phyloP scores from a whole-genome alignment of 1,140 invertebrate species.

The Cydia strobilella region DNA sequence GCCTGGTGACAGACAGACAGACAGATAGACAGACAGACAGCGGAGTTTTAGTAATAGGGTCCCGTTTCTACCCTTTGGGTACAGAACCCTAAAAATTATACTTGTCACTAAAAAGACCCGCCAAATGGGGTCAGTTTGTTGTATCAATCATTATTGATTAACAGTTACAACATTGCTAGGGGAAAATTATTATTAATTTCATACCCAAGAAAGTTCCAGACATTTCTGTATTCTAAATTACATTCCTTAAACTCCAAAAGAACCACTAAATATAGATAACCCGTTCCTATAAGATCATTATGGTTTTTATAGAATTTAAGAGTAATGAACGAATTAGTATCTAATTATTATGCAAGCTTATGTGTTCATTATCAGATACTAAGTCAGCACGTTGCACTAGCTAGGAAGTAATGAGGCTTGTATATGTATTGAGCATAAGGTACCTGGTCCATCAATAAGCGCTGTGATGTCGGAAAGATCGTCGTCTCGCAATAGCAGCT shows the following conservation, averaged over 20 bases:
- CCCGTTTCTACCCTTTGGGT: too few relatives aligned
- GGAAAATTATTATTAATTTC: not conserved
- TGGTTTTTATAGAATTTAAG: not conserved
- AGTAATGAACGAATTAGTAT: not conserved
- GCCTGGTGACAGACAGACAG: too few relatives aligned
- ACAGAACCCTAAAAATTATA: too few relatives aligned
- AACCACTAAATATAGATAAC: not conserved
- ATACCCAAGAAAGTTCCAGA: not conserved
- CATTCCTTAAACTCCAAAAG: not conserved
- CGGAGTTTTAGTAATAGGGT: too few relatives aligned
- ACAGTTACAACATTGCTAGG: not conserved
- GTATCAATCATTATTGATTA: not conserved
- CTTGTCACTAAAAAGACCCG: not conserved
- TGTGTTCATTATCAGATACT: too few relatives aligned
- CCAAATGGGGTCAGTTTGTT: not conserved
- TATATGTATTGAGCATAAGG: not conserved
- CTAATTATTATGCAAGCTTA: slow-evolving; percentile 18
- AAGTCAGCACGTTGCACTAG: not conserved
- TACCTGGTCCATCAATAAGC: slow-evolving; percentile 68
- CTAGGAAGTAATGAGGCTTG: not conserved
- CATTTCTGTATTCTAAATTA: not conserved
- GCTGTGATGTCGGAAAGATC: slow-evolving; percentile 66
- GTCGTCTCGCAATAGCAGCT: slow-evolving; percentile 62
- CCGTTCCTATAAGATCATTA: not conserved
- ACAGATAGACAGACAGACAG: too few relatives aligned